These are phyloP conservation scores for Epinephelus malabaricus DNA, from an alignment of 2,797 vertebrate genomes.

Conservation along the genomic window DNA sequence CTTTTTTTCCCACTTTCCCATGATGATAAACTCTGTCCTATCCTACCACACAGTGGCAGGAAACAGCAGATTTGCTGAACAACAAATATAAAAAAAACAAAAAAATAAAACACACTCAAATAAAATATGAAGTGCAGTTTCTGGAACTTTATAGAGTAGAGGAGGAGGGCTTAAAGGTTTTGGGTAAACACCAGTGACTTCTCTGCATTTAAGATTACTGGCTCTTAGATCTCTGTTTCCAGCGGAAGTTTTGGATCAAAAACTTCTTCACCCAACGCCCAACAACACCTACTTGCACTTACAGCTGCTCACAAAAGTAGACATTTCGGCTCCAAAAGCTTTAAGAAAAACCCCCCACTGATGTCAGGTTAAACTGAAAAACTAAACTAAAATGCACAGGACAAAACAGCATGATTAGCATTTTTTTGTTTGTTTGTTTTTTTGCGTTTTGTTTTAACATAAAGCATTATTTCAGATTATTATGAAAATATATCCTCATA, in stretches of 20 bases:
- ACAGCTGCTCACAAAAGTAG: slow-evolving; percentile 14
- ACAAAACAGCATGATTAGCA: neutral
- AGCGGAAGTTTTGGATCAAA: slow-evolving; percentile 9
- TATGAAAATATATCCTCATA: neutral
- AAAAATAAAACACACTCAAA: neutral
- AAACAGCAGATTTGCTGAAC: no score
- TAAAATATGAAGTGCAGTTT: neutral
- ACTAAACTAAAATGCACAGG: neutral
- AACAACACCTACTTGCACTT: neutral
- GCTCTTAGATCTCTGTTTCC: neutral
- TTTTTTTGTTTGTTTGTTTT: neutral
- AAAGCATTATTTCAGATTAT: neutral
- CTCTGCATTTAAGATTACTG: neutral
- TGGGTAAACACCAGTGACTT: neutral
- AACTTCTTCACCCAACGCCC: neutral
- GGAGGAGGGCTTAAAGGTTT: neutral
- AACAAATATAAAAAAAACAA: no score
- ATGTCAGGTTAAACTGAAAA: neutral
- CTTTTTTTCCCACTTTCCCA: neutral
- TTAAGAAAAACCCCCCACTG: neutral
- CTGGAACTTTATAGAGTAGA: neutral
- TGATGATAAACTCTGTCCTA: neutral
- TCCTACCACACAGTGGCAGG: neutral
- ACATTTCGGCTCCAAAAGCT: neutral
- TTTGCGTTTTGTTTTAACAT: neutral